Evolutionary conservation across 2,113 vertebrate genomes (phyloP), one percentile per base, ranked within the genome.

Genomic region (Dissostichus mawsoni): DNA sequence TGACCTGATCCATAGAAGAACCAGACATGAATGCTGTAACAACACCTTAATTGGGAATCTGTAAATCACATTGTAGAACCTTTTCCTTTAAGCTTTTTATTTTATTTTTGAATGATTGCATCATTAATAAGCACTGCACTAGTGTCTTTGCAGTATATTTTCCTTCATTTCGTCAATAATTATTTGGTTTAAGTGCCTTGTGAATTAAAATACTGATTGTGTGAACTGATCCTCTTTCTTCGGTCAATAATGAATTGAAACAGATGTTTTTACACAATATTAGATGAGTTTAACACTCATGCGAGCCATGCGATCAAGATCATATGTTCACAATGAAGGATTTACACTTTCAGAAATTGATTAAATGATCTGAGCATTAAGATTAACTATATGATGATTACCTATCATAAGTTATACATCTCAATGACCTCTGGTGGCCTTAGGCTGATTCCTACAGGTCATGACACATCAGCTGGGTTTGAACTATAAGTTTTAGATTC

Each of bases 401-500:
- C 36, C 36, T 41, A 41, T 41, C 41, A 17, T 5, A 36, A 41
- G 4, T 13, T 18, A 36, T 44, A 45, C 20, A 57, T 33, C 36
- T 41, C 4, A 52, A 70, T 57, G 59, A 56, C 58, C 25, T 75
- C 57, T 58, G 6, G 17, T 16, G 66, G 50, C 48, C 2, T 11
- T 33, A 3, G 14, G 11, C 5, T 4, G 16, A 3, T 10, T 45
- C 33, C 44, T 33, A n/a, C 16, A 41, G 36, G 36, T 41, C 36
- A 59, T 16, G 23, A n/a, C 5, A 47, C 16, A 12, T 29, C 25
- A 23, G 23, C 58, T n/a, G 7, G 10, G 11, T n/a, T 50, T 23
- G 0, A 13, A 58, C 0, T 11, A 3, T 11, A 16, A 1, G 11
- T 18, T 14, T 3, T 57, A 1, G 1, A 23, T 16, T 1, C 47